Evolutionary conservation across 2,113 vertebrate genomes (phyloP).

Genomic region (Elachura formosa): DNA sequence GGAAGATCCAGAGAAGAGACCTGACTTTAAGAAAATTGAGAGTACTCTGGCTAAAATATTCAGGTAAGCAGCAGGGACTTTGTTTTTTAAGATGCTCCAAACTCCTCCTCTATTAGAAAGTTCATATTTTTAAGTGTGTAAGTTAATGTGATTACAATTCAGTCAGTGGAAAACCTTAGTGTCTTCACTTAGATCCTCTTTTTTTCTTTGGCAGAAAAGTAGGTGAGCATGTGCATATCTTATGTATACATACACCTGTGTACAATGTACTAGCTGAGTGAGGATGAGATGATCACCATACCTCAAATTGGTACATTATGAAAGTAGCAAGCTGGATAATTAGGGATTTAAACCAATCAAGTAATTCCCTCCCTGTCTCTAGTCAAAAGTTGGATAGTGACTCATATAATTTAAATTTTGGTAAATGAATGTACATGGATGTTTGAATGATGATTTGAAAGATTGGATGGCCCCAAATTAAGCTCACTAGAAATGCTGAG

Average conservation of each 20-base stretch:
- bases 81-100: not conserved
- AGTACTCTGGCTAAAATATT: constrained; percentile 87
- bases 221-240: not conserved
- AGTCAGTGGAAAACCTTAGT: not conserved
- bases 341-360: not conserved
- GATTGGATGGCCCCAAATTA: not conserved
- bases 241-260: not conserved
- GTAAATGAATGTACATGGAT: not conserved
- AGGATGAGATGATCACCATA: not conserved
- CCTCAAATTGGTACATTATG: not conserved
- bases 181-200: not conserved
- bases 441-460: constrained; percentile 15
- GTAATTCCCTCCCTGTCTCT: not conserved
- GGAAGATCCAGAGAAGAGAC: constrained; percentile 95
- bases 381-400: not conserved
- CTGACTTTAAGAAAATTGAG: constrained; percentile 96
- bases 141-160: not conserved
- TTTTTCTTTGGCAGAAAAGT: not conserved
- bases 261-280: not conserved
- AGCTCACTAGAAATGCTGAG: not conserved
- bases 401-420: not conserved
- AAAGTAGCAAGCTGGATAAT: constrained; percentile 12
- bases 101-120: not conserved
- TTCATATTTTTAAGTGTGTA: not conserved
- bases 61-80: constrained; percentile 73